A percentile compares a stretch with the other conserved stretches of the same genome.
phyloP scores from a whole-genome alignment of 23 tunicate species.

The Styela clava region DNA sequence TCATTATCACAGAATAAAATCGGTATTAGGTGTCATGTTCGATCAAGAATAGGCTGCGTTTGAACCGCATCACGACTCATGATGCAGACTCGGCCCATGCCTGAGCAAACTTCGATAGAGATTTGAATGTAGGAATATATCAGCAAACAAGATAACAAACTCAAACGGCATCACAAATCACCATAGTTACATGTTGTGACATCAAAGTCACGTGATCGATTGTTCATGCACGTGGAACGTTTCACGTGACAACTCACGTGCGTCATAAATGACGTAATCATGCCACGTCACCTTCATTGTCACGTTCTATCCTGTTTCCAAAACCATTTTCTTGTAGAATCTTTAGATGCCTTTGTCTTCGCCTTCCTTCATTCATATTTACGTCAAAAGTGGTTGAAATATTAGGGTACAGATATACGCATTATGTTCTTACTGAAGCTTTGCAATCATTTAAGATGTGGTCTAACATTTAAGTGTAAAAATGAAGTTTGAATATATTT shows the following conservation, averaged over 20 bases:
- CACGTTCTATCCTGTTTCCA: not conserved
- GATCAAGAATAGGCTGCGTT: no score
- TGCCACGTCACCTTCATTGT: constrained; percentile 33
- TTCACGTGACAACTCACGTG: constrained; percentile 92
- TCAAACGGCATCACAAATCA: not conserved
- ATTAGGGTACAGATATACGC: no score
- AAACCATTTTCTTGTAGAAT: not conserved
- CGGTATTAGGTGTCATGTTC: no score
- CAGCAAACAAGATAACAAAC: not conserved
- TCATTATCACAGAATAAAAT: no score
- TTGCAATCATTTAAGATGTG: no score
- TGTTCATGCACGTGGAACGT: constrained; percentile 67
- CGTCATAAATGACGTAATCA: constrained; percentile 11
- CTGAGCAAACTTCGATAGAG: not conserved
- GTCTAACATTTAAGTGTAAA: no score
- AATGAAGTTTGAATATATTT: no score
- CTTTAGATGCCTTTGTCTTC: not conserved
- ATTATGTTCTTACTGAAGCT: no score
- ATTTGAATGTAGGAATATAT: not conserved
- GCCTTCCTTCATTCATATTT: not conserved
- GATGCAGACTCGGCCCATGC: no score
- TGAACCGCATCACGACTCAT: no score
- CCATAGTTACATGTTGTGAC: not conserved
- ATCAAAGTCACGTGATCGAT: not conserved
- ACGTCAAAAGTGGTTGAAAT: not conserved